Evolutionary conservation across 1,140 invertebrate species (phyloP).

Genomic region (Cepaea nemoralis): DNA sequence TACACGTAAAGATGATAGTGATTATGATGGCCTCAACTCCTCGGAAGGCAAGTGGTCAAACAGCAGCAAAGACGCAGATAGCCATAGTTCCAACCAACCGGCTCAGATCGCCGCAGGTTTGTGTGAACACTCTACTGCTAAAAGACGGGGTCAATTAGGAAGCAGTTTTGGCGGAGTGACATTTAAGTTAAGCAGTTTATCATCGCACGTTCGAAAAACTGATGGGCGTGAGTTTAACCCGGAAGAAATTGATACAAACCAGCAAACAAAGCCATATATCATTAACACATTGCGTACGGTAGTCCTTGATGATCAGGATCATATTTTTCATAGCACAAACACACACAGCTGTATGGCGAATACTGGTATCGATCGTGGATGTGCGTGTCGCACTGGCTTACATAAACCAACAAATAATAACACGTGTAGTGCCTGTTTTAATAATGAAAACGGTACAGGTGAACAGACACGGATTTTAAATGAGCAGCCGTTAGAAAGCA

Average conservation of each 20-base stretch:
- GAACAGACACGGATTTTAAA: too few relatives aligned
- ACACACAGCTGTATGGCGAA: neutral
- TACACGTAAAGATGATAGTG: too few relatives aligned
- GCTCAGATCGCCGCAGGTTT: too few relatives aligned
- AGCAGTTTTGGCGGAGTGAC: slow-evolving; percentile 1
- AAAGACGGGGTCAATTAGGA: neutral
- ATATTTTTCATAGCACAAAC: neutral
- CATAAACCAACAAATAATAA: neutral
- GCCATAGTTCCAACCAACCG: too few relatives aligned
- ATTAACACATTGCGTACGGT: neutral
- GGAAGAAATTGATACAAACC: neutral
- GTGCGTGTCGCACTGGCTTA: neutral
- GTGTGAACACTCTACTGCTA: neutral
- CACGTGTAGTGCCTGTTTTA: neutral
- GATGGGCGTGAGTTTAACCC: neutral
- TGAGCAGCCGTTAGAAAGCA: too few relatives aligned
- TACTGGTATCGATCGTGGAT: neutral
- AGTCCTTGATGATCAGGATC: neutral
- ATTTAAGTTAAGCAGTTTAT: neutral
- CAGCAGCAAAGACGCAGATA: too few relatives aligned
- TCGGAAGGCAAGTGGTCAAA: too few relatives aligned
- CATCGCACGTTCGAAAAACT: neutral
- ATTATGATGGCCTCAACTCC: too few relatives aligned
- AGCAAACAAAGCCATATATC: neutral
- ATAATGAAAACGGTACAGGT: too few relatives aligned